Conservation (phyloP, 1,140 invertebrate species). For the Euwallacea fornicatus region DNA sequence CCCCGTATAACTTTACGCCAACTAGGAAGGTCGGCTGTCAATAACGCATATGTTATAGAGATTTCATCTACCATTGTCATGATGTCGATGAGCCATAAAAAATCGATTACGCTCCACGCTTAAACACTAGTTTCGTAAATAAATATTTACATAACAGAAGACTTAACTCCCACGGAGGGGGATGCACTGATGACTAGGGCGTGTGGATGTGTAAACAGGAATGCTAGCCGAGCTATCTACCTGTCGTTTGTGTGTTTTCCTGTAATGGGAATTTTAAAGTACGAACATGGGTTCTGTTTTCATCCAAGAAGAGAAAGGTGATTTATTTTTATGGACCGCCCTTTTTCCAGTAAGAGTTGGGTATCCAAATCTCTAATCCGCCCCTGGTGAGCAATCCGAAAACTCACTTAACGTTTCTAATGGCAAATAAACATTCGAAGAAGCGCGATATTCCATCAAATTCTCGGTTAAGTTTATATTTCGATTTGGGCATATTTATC, state of each 20-base stretch:
- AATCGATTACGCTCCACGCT: constrained; percentile 11
- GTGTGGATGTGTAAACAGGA: constrained; percentile 34
- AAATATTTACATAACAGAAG: constrained; percentile 37
- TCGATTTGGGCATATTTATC: constrained; percentile 38
- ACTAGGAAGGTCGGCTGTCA: no score
- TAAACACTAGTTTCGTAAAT: constrained; percentile 33
- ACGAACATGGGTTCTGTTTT: constrained; percentile 11
- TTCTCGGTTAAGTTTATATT: constrained; percentile 34
- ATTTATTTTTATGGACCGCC: no score
- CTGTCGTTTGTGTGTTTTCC: constrained; percentile 27
- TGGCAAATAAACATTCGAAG: constrained; percentile 32
- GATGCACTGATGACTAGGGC: constrained; percentile 26
- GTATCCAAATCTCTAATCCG: no score
- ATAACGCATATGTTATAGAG: no score
- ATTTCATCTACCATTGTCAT: no score
- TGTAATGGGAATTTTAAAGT: constrained; percentile 29
- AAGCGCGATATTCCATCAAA: constrained; percentile 32
- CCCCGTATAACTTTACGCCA: no score
- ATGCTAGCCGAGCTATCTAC: constrained; percentile 26
- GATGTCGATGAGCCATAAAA: not conserved
- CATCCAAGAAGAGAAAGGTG: no score
- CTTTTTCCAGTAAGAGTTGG: no score
- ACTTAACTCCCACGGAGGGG: constrained; percentile 17
- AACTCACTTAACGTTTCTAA: constrained; percentile 24
- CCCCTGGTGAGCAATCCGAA: not conserved